A percentile compares a stretch with the other conserved stretches of the same genome.
phyloP scores from a whole-genome alignment of 2,888 invertebrate species.

The Augochlorella aurata region DNA sequence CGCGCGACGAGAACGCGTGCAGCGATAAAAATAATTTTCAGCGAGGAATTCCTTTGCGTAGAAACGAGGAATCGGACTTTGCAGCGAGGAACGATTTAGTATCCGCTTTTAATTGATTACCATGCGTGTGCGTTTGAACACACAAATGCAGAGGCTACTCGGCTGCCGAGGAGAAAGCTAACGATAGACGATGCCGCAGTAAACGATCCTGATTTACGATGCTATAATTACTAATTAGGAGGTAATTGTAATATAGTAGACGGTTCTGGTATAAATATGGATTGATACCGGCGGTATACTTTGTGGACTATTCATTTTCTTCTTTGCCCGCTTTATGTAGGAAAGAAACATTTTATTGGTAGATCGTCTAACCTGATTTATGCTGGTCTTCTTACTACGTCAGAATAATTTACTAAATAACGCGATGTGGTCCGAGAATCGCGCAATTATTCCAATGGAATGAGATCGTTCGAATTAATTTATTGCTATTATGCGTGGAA shows the following conservation, averaged over 20 bases:
- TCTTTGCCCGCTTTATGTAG: neutral
- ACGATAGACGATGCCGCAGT: constrained; percentile 62
- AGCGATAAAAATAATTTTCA: neutral
- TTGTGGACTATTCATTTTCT: constrained; percentile 36
- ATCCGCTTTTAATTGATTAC: constrained; percentile 11
- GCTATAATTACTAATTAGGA: constrained; percentile 73
- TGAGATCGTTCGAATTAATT: neutral
- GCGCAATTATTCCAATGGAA: neutral
- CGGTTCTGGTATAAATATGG: constrained; percentile 69
- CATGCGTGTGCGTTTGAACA: constrained; percentile 11
- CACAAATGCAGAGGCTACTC: constrained; percentile 6
- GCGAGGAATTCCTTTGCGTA: neutral
- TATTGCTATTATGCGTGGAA: too few relatives aligned
- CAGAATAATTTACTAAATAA: neutral
- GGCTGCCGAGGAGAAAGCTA: constrained; percentile 41
- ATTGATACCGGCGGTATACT: constrained; percentile 64
- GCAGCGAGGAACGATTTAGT: constrained; percentile 1
- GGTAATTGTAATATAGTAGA: constrained; percentile 71
- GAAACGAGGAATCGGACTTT: neutral
- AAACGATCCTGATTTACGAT: constrained; percentile 74
- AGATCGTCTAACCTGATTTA: constrained; percentile 31
- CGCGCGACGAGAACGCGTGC: neutral
- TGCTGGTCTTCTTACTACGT: neutral
- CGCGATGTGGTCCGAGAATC: neutral
- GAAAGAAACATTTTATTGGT: constrained; percentile 23